Evolutionary conservation across 2,113 vertebrate species (phyloP).

Genomic region (Galeopterus variegatus): DNA sequence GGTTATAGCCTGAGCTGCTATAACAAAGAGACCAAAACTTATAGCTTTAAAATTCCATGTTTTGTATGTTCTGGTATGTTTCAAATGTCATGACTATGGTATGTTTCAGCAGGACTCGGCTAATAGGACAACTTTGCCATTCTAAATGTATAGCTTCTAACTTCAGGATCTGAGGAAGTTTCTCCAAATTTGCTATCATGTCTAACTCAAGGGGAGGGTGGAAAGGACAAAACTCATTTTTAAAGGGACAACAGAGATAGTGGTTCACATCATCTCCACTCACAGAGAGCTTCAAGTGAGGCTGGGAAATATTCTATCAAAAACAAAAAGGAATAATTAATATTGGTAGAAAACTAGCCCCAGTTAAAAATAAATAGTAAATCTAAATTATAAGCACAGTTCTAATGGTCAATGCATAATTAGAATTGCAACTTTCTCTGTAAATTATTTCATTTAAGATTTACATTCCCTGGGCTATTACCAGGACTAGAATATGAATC

Average conservation of each 20-base stretch:
- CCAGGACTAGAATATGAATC: not conserved
- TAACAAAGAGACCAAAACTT: not conserved
- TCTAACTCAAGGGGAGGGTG: not conserved
- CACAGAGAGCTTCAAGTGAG: not conserved
- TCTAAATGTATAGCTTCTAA: not conserved
- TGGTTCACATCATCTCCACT: not conserved
- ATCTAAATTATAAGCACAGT: not conserved
- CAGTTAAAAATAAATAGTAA: not conserved
- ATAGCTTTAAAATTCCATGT: not conserved
- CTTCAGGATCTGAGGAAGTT: not conserved
- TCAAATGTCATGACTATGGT: too few relatives aligned
- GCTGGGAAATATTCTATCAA: not conserved
- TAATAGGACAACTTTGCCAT: rapidly evolving
- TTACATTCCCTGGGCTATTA: not conserved
- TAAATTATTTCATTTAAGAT: not conserved
- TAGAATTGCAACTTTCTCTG: not conserved
- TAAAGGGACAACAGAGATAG: not conserved
- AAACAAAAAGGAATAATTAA: not conserved
- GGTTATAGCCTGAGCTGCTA: not conserved
- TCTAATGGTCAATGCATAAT: not conserved
- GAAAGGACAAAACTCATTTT: not conserved
- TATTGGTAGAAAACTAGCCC: not conserved
- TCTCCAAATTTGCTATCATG: not conserved
- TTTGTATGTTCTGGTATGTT: too few relatives aligned
- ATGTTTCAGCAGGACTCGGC: not conserved